Evolutionary conservation across 2,888 invertebrate species (phyloP).

Genomic region (Ichneumon xanthorius): DNA sequence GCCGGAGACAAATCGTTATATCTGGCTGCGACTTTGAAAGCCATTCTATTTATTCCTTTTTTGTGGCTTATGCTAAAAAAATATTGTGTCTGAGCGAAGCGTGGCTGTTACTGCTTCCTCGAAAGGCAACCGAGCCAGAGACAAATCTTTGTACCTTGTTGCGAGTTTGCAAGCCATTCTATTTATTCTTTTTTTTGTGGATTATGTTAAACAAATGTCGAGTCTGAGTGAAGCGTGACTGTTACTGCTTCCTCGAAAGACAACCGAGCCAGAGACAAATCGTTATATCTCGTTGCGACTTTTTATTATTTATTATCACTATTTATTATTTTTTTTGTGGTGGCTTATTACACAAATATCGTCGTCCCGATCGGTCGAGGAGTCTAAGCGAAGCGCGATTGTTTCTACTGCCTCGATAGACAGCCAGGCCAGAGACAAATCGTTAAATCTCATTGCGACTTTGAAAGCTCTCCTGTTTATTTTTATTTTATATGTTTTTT

Average conservation of each 20-base stretch:
- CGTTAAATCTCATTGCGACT: background rate
- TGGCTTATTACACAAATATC: too few relatives aligned
- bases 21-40: background rate
- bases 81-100: background rate
- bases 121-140: background rate
- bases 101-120: constrained; percentile 7
- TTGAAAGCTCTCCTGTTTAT: background rate
- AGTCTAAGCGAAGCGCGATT: constrained; percentile 16
- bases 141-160: too few relatives aligned
- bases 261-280: too few relatives aligned
- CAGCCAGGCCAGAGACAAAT: background rate
- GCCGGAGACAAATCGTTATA: background rate
- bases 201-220: too few relatives aligned
- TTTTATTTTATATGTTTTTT: background rate
- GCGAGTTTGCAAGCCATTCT: background rate
- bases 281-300: too few relatives aligned
- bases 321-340: too few relatives aligned
- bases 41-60: background rate
- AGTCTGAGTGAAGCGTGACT: too few relatives aligned
- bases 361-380: background rate
- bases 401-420: background rate
- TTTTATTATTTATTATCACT: too few relatives aligned
- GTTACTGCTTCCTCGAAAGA: too few relatives aligned
- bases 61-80: too few relatives aligned
- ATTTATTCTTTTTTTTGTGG: too few relatives aligned